phyloP scores from a whole-genome alignment of 2,113 vertebrate genomes.

The Alaudala cheleensis region DNA sequence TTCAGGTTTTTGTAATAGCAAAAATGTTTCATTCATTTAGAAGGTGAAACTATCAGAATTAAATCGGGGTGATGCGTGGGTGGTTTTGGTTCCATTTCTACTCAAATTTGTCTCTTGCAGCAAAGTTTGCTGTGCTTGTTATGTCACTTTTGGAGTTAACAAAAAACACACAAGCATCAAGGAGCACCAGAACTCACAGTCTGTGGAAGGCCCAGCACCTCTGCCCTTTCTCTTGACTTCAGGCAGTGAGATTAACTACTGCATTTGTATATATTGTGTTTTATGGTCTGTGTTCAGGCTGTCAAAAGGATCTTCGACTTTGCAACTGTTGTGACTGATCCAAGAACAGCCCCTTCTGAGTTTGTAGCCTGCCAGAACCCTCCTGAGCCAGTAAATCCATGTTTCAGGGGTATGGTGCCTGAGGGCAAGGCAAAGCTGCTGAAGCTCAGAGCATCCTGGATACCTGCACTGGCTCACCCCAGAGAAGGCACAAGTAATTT shows the following conservation, averaged over 20 bases:
- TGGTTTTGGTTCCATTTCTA: background rate
- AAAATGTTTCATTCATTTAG: background rate
- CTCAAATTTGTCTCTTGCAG: background rate
- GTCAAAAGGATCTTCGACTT: background rate
- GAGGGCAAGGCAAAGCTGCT: background rate
- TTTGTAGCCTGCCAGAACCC: background rate
- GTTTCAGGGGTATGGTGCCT: background rate
- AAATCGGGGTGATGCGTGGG: accelerated
- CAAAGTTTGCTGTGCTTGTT: background rate
- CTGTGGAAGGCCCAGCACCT: background rate
- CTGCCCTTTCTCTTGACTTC: background rate
- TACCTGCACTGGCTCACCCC: background rate
- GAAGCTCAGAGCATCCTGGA: background rate
- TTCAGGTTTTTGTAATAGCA: background rate
- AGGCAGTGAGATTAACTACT: background rate
- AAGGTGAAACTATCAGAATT: background rate
- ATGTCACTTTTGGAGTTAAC: accelerated
- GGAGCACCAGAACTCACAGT: background rate
- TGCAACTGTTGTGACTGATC: background rate
- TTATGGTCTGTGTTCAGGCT: background rate
- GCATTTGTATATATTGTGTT: background rate
- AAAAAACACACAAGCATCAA: background rate
- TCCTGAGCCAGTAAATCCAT: background rate
- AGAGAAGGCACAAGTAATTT: background rate
- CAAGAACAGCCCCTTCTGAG: background rate